Evolutionary conservation across 2,888 invertebrate genomes (phyloP).

Genomic region (Scelioninae gen. 1): DNA sequence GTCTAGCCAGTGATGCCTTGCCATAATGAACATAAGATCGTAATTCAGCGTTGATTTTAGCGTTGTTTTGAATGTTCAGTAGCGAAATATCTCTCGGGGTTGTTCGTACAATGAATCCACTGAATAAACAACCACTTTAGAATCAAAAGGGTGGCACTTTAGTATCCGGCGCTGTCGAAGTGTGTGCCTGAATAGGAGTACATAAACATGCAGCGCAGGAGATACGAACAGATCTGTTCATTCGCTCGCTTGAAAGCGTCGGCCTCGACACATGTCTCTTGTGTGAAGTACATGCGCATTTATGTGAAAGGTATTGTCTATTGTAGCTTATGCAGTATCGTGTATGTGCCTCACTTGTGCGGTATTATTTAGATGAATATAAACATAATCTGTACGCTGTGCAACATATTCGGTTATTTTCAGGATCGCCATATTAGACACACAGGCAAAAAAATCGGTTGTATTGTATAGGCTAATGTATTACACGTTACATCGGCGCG

Average conservation of each 20-base stretch:
- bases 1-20: too few species aligned
- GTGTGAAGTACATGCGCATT: conserved; percentile 69
- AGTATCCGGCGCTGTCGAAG: conserved; percentile 69
- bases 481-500: conserved; percentile 23
- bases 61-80: conserved; percentile 47
- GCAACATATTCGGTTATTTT: conserved; percentile 42
- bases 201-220: conserved; percentile 62
- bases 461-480: conserved; percentile 19
- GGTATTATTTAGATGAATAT: conserved; percentile 55
- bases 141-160: conserved; percentile 68
- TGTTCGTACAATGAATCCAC: conserved; percentile 60
- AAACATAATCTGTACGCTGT: conserved; percentile 55
- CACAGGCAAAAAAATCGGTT: conserved; percentile 21
- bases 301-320: conserved; percentile 68
- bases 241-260: conserved; percentile 68
- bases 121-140: conserved; percentile 68
- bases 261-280: conserved; percentile 70
- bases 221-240: conserved; percentile 69
- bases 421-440: conserved; percentile 27
- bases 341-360: conserved; percentile 24
- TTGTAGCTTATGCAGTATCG: conserved; percentile 59
- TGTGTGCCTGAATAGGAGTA: conserved; percentile 61
- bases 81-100: conserved; percentile 52
- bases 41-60: conserved; percentile 24
- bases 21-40: conserved; percentile 32